A percentile compares a stretch with the other conserved stretches of the same genome.
These are phyloP conservation scores for Dryomyza anilis DNA, from an alignment of 2,888 invertebrate species.

Conservation along the genomic window DNA sequence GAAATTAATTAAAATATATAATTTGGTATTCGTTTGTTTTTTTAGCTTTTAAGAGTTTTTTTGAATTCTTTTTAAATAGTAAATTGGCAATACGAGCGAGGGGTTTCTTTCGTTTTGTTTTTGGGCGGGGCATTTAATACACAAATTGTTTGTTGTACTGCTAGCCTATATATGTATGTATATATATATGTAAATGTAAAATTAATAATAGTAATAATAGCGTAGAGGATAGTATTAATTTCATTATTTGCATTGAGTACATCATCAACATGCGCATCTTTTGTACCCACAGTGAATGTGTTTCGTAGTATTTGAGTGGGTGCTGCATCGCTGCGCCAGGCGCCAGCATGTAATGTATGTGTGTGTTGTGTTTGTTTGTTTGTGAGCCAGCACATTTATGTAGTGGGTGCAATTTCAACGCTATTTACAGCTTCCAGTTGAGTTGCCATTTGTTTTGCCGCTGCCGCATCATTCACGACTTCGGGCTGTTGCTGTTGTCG, in stretches of 20 bases:
- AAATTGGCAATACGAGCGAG: slow-evolving; percentile 56
- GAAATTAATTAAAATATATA: slow-evolving; percentile 35
- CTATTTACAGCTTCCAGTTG: slow-evolving; percentile 29
- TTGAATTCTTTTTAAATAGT: slow-evolving; percentile 33
- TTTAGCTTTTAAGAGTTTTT: slow-evolving; percentile 30
- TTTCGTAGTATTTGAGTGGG: not conserved
- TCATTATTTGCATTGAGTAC: slow-evolving; percentile 30
- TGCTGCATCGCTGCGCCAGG: not conserved
- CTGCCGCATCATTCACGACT: not conserved
- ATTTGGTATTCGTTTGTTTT: slow-evolving; percentile 37
- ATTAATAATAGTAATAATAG: slow-evolving; percentile 18
- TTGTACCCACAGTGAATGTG: not conserved
- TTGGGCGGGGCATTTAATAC: slow-evolving; percentile 52
- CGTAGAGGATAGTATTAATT: slow-evolving; percentile 16
- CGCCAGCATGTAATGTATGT: slow-evolving; percentile 6
- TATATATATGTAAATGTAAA: slow-evolving; percentile 37
- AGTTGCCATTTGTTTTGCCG: not conserved
- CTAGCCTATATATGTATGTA: slow-evolving; percentile 38
- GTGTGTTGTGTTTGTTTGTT: slow-evolving; percentile 26
- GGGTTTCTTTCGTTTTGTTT: slow-evolving; percentile 35
- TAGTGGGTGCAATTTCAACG: slow-evolving; percentile 44
- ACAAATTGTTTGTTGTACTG: slow-evolving; percentile 48
- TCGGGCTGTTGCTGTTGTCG: slow-evolving; percentile 2
- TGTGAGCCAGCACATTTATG: slow-evolving; percentile 38
- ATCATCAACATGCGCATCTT: slow-evolving; percentile 4